Evolutionary conservation across 1,140 invertebrate genomes (phyloP).

Genomic region (Drosophila novamexicana): DNA sequence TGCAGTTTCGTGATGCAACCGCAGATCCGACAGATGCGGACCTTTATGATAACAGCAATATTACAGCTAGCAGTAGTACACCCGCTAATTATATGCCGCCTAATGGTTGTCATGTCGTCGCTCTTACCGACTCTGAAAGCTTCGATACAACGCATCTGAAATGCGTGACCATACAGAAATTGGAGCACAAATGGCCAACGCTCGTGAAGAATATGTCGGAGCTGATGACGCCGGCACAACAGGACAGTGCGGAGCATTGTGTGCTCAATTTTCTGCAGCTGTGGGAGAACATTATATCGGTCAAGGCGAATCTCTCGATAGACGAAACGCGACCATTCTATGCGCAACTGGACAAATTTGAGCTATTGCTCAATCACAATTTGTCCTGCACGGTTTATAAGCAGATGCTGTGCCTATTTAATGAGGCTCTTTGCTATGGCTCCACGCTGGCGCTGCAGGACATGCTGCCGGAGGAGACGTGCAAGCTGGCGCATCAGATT

Average conservation of each 20-base stretch:
- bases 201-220: constrained; percentile 89
- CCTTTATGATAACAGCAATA: constrained; percentile 33
- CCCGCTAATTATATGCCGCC: constrained; percentile 38
- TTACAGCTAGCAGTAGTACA: constrained; percentile 19
- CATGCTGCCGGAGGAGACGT: constrained; percentile 93
- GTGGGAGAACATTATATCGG: constrained; percentile 96
- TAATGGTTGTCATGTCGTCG: constrained; percentile 88
- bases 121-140: constrained; percentile 90
- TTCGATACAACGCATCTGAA: constrained; percentile 93
- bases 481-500: constrained; percentile 92
- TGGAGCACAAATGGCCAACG: constrained; percentile 92
- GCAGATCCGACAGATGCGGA: constrained; percentile 28
- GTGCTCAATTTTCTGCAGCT: constrained; percentile 92
- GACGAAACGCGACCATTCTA: constrained; percentile 95
- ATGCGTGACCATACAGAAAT: constrained; percentile 92
- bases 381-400: constrained; percentile 93
- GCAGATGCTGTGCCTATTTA: constrained; percentile 92
- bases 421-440: constrained; percentile 95
- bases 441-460: constrained; percentile 94
- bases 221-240: constrained; percentile 85
- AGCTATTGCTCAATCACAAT: constrained; percentile 89
- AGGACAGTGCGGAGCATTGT: constrained; percentile 87
- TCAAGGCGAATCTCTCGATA: constrained; percentile 94
- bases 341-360: constrained; percentile 92
- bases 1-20: constrained; percentile 66